Conservation (phyloP, 2,797 vertebrate species). For the Brachymystax lenok region DNA sequence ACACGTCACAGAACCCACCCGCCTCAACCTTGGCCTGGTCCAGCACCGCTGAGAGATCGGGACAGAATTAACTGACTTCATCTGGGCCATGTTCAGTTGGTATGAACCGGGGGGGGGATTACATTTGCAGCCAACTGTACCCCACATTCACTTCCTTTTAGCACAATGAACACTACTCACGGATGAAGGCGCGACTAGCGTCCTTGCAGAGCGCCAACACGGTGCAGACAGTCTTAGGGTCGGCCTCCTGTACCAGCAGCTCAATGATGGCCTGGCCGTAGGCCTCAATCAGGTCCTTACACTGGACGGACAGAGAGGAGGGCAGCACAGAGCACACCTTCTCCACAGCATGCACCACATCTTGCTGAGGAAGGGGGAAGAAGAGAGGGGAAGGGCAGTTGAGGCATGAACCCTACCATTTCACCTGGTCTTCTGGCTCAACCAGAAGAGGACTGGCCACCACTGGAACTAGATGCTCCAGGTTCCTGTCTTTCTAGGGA, state of each 20-base stretch:
- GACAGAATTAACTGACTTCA: no score
- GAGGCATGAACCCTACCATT: no score
- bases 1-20: constrained; percentile 85
- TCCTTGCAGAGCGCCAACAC: constrained; percentile 80
- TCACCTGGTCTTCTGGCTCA: no score
- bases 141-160: no score
- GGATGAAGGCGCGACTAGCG: constrained; percentile 56
- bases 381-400: no score
- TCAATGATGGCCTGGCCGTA: constrained; percentile 86
- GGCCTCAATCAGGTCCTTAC: constrained; percentile 85
- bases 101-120: no score
- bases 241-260: constrained; percentile 81
- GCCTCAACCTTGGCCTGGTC: constrained; percentile 58
- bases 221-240: constrained; percentile 81
- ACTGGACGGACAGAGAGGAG: constrained; percentile 67
- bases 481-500: no score
- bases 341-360: constrained; percentile 79
- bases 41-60: constrained; percentile 59
- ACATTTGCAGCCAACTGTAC: no score
- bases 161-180: constrained; percentile 44
- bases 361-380: constrained; percentile 67
- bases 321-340: constrained; percentile 84
- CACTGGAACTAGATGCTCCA: no score
- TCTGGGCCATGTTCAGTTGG: no score
- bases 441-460: no score